Evolutionary conservation across 2,113 vertebrate species (phyloP).

Genomic region (Amphiprion percula): DNA sequence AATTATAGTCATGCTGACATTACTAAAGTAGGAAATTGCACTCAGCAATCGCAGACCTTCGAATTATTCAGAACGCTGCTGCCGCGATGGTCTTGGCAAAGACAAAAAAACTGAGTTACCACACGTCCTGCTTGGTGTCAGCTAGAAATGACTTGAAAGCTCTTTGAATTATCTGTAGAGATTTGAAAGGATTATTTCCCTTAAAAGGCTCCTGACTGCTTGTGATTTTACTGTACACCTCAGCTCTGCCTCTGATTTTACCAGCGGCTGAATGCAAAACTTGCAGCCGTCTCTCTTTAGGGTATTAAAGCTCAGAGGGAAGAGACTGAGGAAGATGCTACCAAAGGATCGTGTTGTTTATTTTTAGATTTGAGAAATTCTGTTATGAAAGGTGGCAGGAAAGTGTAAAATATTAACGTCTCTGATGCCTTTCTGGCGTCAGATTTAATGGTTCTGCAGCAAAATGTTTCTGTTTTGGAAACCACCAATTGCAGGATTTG

Average conservation of each 20-base stretch:
- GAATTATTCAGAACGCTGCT: slow-evolving; percentile 46
- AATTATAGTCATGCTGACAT: slow-evolving; percentile 61
- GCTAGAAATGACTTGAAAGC: slow-evolving; percentile 17
- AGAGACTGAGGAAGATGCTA: neutral
- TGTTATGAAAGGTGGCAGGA: neutral
- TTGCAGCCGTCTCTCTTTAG: neutral
- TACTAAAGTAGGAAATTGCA: slow-evolving; percentile 31
- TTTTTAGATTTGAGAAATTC: neutral
- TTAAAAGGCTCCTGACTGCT: neutral
- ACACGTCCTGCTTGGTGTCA: slow-evolving; percentile 11
- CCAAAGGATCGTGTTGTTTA: neutral
- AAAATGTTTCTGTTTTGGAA: no score
- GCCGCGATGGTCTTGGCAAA: slow-evolving; percentile 6
- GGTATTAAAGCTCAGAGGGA: neutral
- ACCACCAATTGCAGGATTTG: no score
- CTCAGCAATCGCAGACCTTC: slow-evolving; percentile 34
- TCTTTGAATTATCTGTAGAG: slow-evolving; percentile 10
- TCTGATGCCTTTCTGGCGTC: no score
- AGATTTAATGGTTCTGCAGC: no score
- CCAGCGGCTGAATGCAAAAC: neutral
- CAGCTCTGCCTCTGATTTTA: neutral
- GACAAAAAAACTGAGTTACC: slow-evolving; percentile 17
- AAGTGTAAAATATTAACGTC: no score
- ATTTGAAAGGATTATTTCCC: slow-evolving; percentile 15
- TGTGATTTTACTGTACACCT: slow-evolving; percentile 15